Conservation (phyloP, 2,797 vertebrate genomes). For the Schizopygopsis malacanthus region DNA sequence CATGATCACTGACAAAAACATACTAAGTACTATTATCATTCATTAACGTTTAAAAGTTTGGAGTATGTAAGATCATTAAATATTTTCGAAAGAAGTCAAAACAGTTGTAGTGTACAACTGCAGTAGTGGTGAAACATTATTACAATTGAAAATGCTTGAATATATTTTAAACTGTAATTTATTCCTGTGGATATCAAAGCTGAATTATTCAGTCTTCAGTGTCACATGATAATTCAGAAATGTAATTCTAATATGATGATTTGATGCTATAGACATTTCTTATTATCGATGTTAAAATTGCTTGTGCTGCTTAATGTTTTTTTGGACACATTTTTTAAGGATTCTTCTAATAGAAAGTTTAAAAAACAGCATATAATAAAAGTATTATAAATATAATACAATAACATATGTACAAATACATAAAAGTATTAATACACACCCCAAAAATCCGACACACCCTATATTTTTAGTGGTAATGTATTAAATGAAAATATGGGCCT, state of each 20-base stretch:
- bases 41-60: not conserved
- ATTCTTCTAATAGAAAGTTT: not conserved
- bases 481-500: not conserved
- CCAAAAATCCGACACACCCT: too few relatives aligned
- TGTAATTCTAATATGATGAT: not conserved
- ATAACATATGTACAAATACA: not conserved
- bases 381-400: not conserved
- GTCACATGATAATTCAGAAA: not conserved
- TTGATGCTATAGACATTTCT: not conserved
- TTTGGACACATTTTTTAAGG: not conserved
- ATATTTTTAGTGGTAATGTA: not conserved
- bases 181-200: too few relatives aligned
- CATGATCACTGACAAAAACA: not conserved
- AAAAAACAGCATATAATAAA: not conserved
- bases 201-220: not conserved
- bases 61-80: not conserved
- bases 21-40: not conserved
- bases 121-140: not conserved
- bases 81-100: not conserved
- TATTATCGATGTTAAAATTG: not conserved
- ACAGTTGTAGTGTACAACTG: too few relatives aligned
- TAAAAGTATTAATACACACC: not conserved
- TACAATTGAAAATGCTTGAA: not conserved
- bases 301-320: not conserved
- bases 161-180: not conserved